Conservation (phyloP, 2,113 vertebrate genomes). For the Desmodus rotundus region DNA sequence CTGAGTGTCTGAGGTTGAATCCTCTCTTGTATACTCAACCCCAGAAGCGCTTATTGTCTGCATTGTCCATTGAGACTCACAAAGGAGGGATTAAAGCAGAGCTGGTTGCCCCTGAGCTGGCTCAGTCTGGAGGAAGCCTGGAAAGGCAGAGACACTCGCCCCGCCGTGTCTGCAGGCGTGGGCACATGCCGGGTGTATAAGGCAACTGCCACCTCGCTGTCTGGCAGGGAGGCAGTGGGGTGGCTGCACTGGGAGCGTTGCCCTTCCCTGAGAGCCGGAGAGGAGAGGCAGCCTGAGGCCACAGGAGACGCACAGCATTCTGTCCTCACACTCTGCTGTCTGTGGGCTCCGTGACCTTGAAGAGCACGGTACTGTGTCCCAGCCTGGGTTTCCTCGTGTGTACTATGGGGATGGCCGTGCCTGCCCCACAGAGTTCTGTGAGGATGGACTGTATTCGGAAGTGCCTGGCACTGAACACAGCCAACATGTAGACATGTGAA, state of each 20-base stretch:
- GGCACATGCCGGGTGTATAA: rapidly evolving
- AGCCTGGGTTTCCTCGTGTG: background rate
- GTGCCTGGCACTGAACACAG: rapidly evolving
- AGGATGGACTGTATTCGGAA: background rate
- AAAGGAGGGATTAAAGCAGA: conserved; percentile 33
- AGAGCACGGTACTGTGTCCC: background rate
- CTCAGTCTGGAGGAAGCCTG: conserved; percentile 21
- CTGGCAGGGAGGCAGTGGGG: background rate
- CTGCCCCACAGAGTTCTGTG: background rate
- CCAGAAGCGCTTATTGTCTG: conserved; percentile 49
- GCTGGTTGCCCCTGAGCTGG: background rate
- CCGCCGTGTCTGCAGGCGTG: background rate
- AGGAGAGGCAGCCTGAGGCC: background rate
- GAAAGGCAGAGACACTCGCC: background rate
- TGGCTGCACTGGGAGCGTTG: rapidly evolving
- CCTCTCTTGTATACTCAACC: conserved; percentile 42
- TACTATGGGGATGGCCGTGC: background rate
- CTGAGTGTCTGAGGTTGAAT: conserved; percentile 66
- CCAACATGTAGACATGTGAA: background rate
- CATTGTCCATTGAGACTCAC: conserved; percentile 63
- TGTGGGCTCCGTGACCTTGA: background rate
- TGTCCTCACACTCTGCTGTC: background rate
- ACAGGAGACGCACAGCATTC: background rate
- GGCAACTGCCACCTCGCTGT: background rate
- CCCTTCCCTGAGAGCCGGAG: background rate